A percentile compares a stretch with the other conserved stretches of the same genome.
Evolutionary conservation across 2,888 invertebrate genomes (phyloP).

Genomic region (Lampropteryx suffumata): DNA sequence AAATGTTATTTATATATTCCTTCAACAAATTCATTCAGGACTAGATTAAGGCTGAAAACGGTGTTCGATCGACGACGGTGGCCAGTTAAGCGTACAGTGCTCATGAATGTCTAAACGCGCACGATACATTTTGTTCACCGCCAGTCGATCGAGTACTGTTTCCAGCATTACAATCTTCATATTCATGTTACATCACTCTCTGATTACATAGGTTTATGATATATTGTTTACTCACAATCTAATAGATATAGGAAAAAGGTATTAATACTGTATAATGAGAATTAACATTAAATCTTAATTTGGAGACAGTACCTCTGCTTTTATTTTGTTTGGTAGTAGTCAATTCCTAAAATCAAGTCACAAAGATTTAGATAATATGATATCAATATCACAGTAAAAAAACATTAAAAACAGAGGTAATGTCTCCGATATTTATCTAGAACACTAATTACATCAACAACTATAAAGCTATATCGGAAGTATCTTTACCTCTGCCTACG

Average conservation of each 20-base stretch:
- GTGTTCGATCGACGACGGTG: no score
- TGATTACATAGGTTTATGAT: no score
- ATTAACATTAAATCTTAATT: conserved; percentile 38
- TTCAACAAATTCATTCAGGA: conserved; percentile 3
- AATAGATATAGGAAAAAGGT: conserved; percentile 54
- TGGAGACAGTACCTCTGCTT: conserved; percentile 11
- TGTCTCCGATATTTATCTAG: conserved; percentile 35
- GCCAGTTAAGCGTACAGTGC: no score
- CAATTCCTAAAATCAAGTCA: no score
- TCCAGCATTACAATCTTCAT: not conserved
- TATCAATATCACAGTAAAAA: no score
- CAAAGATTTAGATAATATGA: no score
- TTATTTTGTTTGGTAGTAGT: no score
- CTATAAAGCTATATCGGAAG: conserved; percentile 68
- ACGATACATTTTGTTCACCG: no score
- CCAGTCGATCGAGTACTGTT: not conserved
- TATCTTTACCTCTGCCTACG: conserved; percentile 52
- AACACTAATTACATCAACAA: conserved; percentile 38
- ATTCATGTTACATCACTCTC: no score
- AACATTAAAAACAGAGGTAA: not conserved
- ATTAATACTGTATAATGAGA: conserved; percentile 69
- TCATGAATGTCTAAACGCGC: no score
- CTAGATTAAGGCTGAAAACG: no score
- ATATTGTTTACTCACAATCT: no score
- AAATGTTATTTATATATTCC: conserved; percentile 2